Evolutionary conservation across 2,113 vertebrate genomes (phyloP), one percentile per base, ranked within the genome.

Genomic region (Tyto alba): DNA sequence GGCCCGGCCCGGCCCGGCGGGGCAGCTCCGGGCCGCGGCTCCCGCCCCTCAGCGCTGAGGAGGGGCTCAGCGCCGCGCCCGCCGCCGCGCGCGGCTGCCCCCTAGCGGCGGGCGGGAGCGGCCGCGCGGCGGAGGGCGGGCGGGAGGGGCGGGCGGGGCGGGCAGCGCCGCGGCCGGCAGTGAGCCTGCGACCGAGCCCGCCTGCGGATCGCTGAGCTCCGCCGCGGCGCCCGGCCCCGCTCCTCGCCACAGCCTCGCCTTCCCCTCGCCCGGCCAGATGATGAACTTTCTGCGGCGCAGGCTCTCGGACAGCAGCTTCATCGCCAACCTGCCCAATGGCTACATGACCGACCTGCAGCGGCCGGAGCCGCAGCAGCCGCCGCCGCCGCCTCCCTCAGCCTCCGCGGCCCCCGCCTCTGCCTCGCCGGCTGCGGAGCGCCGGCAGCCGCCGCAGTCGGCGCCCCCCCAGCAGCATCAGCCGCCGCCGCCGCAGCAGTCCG

Each of bases 281-380:
- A 99, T 99, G 99, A 99, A 99, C 98, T 99, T 99, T 98, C 99
- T 99, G 87, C 98, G 99, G 66, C 99, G 99, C 87, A 98, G 99
- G 87, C 99, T 99, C 83, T 99, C 99, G 22, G 99, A 99, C 98
- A 99, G 99, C 98, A 99, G 98, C 98, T 99, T 99, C 98, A 99
- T 99, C 96, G 99, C 99, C 97, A 99, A 99, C 97, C 98, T 99
- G 90, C 99, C 99, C 98, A 99, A 99, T 74, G 99, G 99, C 94
- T 99, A 99, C 98, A 99, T 99, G 99, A 98, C 99, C 16, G 99
- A 99, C 97, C 98, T 99, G 96, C 99, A 99, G 98, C 98, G 99
- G 95, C 98, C 98, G 3, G 98, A 98, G 97, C 97, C 98, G n/a
- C 97, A 97, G 64, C 97, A 97, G 80, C 98, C 98, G 38, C 96